Conservation (phyloP, 2,888 invertebrate species). For the Sphaerophoria taeniata region DNA sequence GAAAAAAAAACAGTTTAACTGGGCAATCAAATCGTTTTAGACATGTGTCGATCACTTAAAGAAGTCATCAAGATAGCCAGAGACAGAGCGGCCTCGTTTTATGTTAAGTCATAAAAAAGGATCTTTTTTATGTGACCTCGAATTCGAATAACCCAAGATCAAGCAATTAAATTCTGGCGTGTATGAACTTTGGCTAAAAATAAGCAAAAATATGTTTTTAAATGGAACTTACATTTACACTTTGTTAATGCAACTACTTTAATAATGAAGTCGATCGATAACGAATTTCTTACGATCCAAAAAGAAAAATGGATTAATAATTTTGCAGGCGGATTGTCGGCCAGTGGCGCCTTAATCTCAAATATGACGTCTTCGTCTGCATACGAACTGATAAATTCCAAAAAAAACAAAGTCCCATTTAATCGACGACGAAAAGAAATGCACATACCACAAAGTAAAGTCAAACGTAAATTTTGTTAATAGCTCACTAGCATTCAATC, state of each 20-base stretch:
- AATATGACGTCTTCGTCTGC: not conserved
- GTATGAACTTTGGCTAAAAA: slow-evolving; percentile 27
- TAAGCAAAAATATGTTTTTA: slow-evolving; percentile 2
- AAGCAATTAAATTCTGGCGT: slow-evolving; percentile 39
- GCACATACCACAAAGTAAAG: not conserved
- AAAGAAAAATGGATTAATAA: slow-evolving; percentile 24
- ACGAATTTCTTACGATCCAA: slow-evolving; percentile 17
- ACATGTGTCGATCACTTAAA: slow-evolving; percentile 38
- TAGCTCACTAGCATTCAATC: slow-evolving; percentile 30
- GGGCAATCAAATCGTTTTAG: slow-evolving; percentile 49
- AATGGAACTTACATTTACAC: slow-evolving; percentile 17
- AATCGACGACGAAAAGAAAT: not conserved
- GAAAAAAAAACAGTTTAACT: slow-evolving; percentile 55
- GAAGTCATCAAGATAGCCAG: slow-evolving; percentile 32
- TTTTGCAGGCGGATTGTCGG: slow-evolving; percentile 31
- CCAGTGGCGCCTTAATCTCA: slow-evolving; percentile 32
- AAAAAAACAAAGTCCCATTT: not conserved
- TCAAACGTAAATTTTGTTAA: slow-evolving; percentile 42
- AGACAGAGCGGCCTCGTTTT: slow-evolving; percentile 25
- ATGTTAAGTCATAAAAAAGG: slow-evolving; percentile 26
- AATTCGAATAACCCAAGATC: slow-evolving; percentile 42
- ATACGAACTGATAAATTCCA: slow-evolving; percentile 11
- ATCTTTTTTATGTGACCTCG: slow-evolving; percentile 47
- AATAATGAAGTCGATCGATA: slow-evolving; percentile 23
- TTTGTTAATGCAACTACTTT: no score